These are phyloP conservation scores for Moxostoma hubbsi DNA, from an alignment of 2,797 vertebrate genomes.

Conservation along the genomic window DNA sequence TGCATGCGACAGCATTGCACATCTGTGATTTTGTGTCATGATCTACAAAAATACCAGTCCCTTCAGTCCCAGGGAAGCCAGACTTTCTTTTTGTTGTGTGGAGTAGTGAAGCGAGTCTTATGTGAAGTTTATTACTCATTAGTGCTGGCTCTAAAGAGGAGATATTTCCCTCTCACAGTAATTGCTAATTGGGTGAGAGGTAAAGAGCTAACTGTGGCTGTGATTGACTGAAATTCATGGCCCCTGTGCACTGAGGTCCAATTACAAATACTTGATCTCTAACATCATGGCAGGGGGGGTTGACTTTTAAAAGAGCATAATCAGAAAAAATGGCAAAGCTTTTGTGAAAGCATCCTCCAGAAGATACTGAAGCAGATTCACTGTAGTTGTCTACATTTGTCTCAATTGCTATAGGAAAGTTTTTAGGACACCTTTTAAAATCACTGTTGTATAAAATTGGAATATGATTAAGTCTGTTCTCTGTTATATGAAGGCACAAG, in stretches of 20 bases:
- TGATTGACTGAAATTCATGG: constrained; percentile 61
- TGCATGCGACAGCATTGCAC: constrained; percentile 31
- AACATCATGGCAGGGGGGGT: constrained; percentile 46
- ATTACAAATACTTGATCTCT: constrained; percentile 59
- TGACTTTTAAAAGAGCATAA: constrained; percentile 44
- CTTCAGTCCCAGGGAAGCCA: constrained; percentile 39
- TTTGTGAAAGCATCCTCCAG: constrained; percentile 34
- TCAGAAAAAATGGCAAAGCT: constrained; percentile 36
- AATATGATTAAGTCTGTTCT: not conserved
- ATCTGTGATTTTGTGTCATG: constrained; percentile 33
- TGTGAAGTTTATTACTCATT: constrained; percentile 66
- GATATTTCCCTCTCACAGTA: constrained; percentile 53
- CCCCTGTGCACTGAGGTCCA: constrained; percentile 54
- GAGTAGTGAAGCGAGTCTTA: constrained; percentile 50
- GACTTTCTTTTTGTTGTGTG: constrained; percentile 38
- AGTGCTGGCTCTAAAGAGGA: constrained; percentile 49
- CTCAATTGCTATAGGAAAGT: constrained; percentile 2
- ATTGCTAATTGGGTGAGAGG: constrained; percentile 64
- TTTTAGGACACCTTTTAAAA: constrained; percentile 39
- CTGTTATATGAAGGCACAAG: not conserved
- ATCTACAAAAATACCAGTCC: constrained; percentile 38
- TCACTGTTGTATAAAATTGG: not conserved
- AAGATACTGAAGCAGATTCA: constrained; percentile 36
- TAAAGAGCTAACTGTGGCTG: constrained; percentile 58
- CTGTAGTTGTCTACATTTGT: constrained; percentile 2